Evolutionary conservation across 35 echinoderm and acorn worm species (phyloP), one percentile per base, ranked within the genome.

Genomic region (Stichopus chloronotus): DNA sequence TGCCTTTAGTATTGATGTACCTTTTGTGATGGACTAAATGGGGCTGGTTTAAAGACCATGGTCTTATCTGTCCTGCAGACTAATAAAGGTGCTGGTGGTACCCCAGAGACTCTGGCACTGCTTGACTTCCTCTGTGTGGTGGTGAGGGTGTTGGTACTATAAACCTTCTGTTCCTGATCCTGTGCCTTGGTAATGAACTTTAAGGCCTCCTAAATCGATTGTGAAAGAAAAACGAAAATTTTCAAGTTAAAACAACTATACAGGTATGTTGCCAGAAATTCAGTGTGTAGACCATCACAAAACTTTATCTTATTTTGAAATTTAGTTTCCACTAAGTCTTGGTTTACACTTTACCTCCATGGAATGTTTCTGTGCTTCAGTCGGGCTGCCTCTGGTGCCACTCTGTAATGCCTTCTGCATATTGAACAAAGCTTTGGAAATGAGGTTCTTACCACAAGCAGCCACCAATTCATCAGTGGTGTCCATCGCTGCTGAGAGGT

Each of bases 11-110:
- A 43, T 43, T 43, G 30, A 63, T 54, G 93, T 81, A 98, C 97
- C 95, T 98, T 94, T 91, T 94, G 91, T 88, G 91, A 25, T 88
- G 97, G 97, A 23, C 93, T 96, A 63, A 93, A 98, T 16, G 93
- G 90, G 55, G 93, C 97, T 20, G 97, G 97, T 88, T 93, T 98
- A 90, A 98, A 98, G 19, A 98, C 95, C 97, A 98, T 96, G 65
- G 76, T 92, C 4, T 59, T 98, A 55, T 96, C 97, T 63, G 95
- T 96, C n/a, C 97, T 93, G 78, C 97, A 96, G 20, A 98, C 87
- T 0, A 98, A 93, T 65, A 98, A 58, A 24, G 97, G 97, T 22
- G 97, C 84, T 59, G 97, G 97, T 4, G 97, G 97, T 24, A 96
- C 93, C 5, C 95, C 95, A 55, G 93, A 90, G 13, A 83, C 84